These are phyloP conservation scores for Mustela lutreola DNA, from an alignment of 2,113 vertebrate species.

Conservation along the genomic window DNA sequence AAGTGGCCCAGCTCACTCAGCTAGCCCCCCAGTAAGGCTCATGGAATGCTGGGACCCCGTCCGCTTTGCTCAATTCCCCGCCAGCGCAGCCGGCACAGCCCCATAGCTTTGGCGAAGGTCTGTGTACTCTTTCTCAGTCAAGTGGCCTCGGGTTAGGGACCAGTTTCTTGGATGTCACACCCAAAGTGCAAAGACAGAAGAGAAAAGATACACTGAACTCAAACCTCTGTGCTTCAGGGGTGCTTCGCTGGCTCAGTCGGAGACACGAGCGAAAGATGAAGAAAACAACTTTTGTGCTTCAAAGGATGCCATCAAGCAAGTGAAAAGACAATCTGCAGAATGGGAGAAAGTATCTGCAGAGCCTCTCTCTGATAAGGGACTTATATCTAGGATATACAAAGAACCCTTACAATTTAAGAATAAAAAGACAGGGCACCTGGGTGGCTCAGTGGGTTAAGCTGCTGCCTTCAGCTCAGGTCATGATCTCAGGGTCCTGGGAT, in stretches of 20 bases:
- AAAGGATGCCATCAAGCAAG: background rate
- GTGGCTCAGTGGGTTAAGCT: no score
- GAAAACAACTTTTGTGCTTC: no score
- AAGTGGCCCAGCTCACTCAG: background rate
- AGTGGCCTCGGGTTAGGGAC: background rate
- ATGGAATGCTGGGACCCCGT: background rate
- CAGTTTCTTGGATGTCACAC: background rate
- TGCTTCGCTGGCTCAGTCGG: background rate
- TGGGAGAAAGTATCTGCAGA: background rate
- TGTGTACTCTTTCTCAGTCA: background rate
- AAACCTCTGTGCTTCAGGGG: background rate
- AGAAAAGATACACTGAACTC: background rate
- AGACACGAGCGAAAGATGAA: background rate
- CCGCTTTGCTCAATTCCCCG: accelerated
- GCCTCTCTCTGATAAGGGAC: background rate
- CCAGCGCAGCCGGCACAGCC: background rate
- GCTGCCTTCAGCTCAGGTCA: no score
- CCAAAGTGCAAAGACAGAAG: background rate
- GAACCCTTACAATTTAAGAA: background rate
- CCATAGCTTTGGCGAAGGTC: background rate
- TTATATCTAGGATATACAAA: background rate
- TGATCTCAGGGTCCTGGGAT: no score
- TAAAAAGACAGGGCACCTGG: background rate
- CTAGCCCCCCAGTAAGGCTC: background rate
- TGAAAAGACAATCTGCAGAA: background rate